These are phyloP conservation scores for Dysmachus trigonus DNA, from an alignment of 2,888 invertebrate species.

Conservation along the genomic window DNA sequence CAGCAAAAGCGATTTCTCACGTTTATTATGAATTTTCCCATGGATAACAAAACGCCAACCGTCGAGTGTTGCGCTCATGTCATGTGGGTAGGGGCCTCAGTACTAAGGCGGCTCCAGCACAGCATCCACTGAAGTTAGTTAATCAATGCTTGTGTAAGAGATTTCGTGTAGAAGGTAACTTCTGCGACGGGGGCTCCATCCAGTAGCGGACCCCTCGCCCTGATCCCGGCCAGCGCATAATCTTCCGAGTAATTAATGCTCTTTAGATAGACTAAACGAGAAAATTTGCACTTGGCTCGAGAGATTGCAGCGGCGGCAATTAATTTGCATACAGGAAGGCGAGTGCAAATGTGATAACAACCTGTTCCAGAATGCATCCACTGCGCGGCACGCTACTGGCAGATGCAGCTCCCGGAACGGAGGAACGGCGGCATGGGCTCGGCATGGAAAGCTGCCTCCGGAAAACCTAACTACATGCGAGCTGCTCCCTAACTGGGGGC, in stretches of 20 bases:
- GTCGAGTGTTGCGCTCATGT: background rate
- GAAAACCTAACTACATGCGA: background rate
- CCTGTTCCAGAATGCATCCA: background rate
- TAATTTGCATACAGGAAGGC: slow-evolving; percentile 23
- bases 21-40: background rate
- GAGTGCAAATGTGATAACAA: slow-evolving; percentile 19
- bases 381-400: background rate
- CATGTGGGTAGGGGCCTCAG: background rate
- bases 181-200: background rate
- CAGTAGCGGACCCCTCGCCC: background rate
- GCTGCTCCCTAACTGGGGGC: background rate
- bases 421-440: background rate
- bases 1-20: background rate
- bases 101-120: background rate
- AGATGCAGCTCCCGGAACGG: background rate
- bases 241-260: slow-evolving; percentile 27
- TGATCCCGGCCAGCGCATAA: background rate
- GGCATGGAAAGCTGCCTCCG: background rate
- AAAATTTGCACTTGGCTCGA: slow-evolving; percentile 36
- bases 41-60: background rate
- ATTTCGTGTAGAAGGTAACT: background rate
- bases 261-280: slow-evolving; percentile 24
- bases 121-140: background rate
- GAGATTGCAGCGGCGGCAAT: slow-evolving; percentile 22
- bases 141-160: background rate